phyloP scores from a whole-genome alignment of 2,888 invertebrate species.

The Anarsia innoxiella region DNA sequence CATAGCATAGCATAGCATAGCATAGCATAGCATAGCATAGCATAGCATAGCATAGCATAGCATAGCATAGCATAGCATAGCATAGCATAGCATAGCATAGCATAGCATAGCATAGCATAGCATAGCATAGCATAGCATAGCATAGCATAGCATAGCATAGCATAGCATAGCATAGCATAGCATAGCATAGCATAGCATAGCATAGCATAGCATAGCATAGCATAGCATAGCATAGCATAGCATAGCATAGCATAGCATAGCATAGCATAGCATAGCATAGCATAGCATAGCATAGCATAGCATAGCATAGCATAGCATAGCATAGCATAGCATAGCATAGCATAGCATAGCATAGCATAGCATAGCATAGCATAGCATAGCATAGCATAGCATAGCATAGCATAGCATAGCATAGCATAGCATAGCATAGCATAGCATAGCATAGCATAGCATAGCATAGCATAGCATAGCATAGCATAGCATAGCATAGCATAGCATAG shows the following conservation, averaged over 20 bases:
- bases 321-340: neutral
- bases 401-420: conserved; percentile 2
- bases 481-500: conserved; percentile 3
- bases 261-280: neutral
- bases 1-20: neutral
- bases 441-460: conserved; percentile 2
- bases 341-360: neutral
- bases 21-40: neutral
- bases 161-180: neutral
- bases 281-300: neutral
- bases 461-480: conserved; percentile 2
- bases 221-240: neutral
- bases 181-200: neutral
- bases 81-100: neutral
- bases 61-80: neutral
- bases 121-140: neutral
- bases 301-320: neutral
- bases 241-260: neutral
- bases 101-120: neutral
- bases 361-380: conserved; percentile 1
- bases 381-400: conserved; percentile 49
- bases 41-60: neutral
- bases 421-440: conserved; percentile 1
- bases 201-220: neutral
- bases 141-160: neutral